Base-by-base conservation (phyloP, 2,797 vertebrate genomes). In the Florisuga fusca region DNA sequence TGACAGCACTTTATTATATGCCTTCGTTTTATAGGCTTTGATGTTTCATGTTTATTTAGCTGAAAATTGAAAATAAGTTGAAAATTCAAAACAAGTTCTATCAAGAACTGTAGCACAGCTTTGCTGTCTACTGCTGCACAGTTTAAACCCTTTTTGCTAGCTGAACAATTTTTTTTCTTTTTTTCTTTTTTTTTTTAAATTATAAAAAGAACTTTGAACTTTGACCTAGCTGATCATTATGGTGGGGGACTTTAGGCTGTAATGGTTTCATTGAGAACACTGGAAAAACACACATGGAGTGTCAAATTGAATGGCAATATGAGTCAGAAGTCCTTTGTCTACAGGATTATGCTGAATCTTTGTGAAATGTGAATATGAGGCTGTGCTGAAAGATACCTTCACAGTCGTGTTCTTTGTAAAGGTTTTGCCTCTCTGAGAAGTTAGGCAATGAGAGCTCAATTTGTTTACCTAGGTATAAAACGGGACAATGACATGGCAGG, bases 41-140 rank as follows among this genome's bases (percentile, higher is more conserved):
- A 89, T 76, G 73, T 81, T 89, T 95, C 67, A 33, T 78, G 43
- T 90, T 94, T 94, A 71, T 94, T 93, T 94, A 88, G 36, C 55
- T 93, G 69, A 92, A 96, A 91, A 94, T 80, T 93, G 71, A 91
- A 90, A 84, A 74, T 81, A 84, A 93, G 41, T 66, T 67, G 72
- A 57, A 91, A 91, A 93, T 84, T 71, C 83, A 88, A 91, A 91
- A 7, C 16, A 79, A 64, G 74, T 82, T 84, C 33, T 82, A 38
- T 77, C 74, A 48, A 48, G 68, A 82, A 13, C 29, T 62, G 23
- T 67, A 54, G 73, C 57, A 54, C 34, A 57, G 55, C 23, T 91
- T 81, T 95, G 48, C 43, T 74, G 51, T n/a, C 17, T 12, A 71
- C 57, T 54, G 54, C 5, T 38, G 15, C 19, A 33, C 36, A 17